Conservation (phyloP, 2,797 vertebrate genomes). For the Dicrostonyx torquatus region DNA sequence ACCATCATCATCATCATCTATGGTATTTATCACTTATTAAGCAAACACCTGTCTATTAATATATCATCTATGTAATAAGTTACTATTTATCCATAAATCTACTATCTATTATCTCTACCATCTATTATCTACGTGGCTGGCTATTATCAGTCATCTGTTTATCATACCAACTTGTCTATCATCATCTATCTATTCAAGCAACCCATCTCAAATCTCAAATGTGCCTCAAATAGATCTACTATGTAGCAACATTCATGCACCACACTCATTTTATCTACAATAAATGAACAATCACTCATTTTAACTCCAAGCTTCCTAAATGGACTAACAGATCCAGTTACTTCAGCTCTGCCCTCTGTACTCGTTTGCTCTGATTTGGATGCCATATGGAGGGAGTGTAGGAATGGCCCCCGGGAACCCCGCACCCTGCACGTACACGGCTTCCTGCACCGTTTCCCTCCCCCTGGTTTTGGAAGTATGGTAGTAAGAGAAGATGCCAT, state of each 20-base stretch:
- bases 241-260: background rate
- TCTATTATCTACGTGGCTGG: background rate
- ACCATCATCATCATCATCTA: background rate
- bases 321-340: background rate
- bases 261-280: background rate
- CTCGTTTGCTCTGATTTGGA: constrained; percentile 37
- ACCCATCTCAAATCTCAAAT: background rate
- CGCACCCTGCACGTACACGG: no score
- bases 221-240: background rate
- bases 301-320: constrained; percentile 8
- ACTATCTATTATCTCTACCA: background rate
- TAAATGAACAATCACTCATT: background rate
- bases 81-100: background rate
- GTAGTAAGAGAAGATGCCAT: background rate
- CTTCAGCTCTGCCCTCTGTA: constrained; percentile 27
- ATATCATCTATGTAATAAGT: background rate
- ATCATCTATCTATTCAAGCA: background rate
- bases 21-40: background rate
- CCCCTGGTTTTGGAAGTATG: background rate
- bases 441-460: background rate
- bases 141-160: background rate
- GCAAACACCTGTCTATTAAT: background rate
- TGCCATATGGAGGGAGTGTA: background rate
- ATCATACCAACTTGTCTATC: background rate
- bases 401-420: background rate